Percentiles rank a stretch among this genome's conserved stretches.
Evolutionary conservation across 1,140 invertebrate species (phyloP).

Genomic region (Bactericera cockerelli): DNA sequence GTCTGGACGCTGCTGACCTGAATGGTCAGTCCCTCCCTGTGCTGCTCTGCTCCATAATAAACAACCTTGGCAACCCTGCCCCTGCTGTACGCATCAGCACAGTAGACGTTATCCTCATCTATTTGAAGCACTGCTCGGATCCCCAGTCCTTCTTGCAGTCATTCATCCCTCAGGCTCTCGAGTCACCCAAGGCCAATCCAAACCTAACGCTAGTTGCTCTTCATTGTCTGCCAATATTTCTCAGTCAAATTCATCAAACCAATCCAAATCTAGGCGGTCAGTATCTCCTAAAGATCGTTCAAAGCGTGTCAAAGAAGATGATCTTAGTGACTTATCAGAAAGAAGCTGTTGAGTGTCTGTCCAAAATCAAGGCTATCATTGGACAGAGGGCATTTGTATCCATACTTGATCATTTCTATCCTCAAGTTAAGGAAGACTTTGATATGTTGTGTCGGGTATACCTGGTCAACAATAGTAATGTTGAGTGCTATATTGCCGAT

Average conservation of each 20-base stretch:
- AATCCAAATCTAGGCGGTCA: conserved; percentile 19
- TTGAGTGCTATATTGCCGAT: conserved; percentile 24
- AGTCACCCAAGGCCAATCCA: conserved; percentile 23
- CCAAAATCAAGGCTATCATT: conserved; percentile 45
- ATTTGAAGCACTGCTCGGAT: conserved; percentile 39
- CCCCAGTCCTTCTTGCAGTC: conserved; percentile 40
- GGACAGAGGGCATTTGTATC: conserved; percentile 33
- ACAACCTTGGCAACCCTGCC: conserved; percentile 54
- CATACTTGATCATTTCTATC: conserved; percentile 36
- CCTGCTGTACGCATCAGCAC: conserved; percentile 59
- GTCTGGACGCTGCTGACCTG: conserved; percentile 39
- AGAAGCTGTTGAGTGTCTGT: conserved; percentile 43
- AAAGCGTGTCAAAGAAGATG: conserved; percentile 41
- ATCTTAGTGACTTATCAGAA: conserved; percentile 48
- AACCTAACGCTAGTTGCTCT: conserved; percentile 22
- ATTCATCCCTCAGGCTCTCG: conserved; percentile 45
- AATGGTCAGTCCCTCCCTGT: conserved; percentile 37
- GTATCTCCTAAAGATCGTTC: conserved; percentile 15
- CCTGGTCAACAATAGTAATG: conserved; percentile 28
- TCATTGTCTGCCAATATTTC: conserved; percentile 30
- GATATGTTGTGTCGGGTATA: conserved; percentile 48
- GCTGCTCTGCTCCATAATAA: conserved; percentile 46
- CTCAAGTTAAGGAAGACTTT: conserved; percentile 44
- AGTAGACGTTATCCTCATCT: conserved; percentile 48
- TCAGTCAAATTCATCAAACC: conserved; percentile 13